These are phyloP conservation scores for Drosophila punjabiensis DNA, from an alignment of 1,140 invertebrate species.

Conservation along the genomic window DNA sequence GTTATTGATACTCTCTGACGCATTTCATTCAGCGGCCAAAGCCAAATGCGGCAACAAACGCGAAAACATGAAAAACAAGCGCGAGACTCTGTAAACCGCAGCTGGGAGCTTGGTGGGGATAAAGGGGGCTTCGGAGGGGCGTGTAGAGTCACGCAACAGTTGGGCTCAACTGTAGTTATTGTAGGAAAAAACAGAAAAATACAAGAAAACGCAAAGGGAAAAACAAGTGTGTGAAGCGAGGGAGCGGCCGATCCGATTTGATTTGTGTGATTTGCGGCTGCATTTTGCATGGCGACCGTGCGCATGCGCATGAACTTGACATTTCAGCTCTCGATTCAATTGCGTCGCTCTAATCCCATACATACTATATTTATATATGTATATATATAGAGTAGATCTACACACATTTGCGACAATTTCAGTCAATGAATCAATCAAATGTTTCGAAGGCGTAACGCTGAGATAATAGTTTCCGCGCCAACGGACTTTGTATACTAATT, in stretches of 20 bases:
- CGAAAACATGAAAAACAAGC: conserved; percentile 56
- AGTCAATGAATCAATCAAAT: conserved; percentile 55
- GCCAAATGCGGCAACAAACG: conserved; percentile 56
- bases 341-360: conserved; percentile 34
- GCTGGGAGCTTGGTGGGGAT: conserved; percentile 7
- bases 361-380: no score
- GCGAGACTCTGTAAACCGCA: conserved; percentile 31
- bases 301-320: conserved; percentile 73
- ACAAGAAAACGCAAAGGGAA: background rate
- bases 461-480: conserved; percentile 31
- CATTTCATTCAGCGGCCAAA: conserved; percentile 62
- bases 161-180: conserved; percentile 19
- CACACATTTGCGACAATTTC: conserved; percentile 27
- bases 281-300: conserved; percentile 43
- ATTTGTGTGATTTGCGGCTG: conserved; percentile 40
- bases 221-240: conserved; percentile 14
- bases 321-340: conserved; percentile 56
- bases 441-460: conserved; percentile 33
- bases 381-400: background rate
- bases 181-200: background rate
- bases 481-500: conserved; percentile 36
- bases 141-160: conserved; percentile 38
- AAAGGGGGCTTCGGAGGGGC: background rate
- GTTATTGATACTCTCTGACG: conserved; percentile 43
- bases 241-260: conserved; percentile 8